Conservation (phyloP, 2,797 vertebrate species). For the Pagetopsis macropterus region DNA sequence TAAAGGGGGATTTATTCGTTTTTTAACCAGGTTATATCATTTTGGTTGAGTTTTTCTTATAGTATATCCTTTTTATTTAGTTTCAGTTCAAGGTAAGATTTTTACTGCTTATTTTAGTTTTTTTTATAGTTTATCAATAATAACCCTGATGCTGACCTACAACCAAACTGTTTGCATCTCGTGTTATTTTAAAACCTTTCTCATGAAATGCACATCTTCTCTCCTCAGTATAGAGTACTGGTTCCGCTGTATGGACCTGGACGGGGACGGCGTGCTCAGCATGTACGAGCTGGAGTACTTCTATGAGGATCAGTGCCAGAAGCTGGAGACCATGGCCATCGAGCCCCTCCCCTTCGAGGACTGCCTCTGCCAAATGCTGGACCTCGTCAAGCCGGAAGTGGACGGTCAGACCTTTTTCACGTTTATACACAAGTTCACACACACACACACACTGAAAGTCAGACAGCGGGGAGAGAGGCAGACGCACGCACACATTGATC, state of each 20-base stretch:
- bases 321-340: slow-evolving; percentile 91
- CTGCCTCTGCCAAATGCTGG: slow-evolving; percentile 97
- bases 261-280: slow-evolving; percentile 93
- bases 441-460: neutral
- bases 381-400: slow-evolving; percentile 90
- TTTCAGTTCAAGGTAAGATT: fast-evolving
- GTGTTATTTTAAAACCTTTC: neutral
- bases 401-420: slow-evolving; percentile 82
- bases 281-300: slow-evolving; percentile 97
- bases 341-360: slow-evolving; percentile 95
- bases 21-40: too few relatives aligned
- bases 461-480: neutral
- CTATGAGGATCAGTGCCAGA: slow-evolving; percentile 95
- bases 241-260: slow-evolving; percentile 98
- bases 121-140: too few relatives aligned
- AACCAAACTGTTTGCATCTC: neutral
- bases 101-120: too few relatives aligned
- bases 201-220: too few relatives aligned
- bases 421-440: slow-evolving; percentile 24
- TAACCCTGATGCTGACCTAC: neutral
- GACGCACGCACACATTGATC: slow-evolving; percentile 33
- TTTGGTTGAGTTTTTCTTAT: too few relatives aligned
- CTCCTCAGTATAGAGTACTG: slow-evolving; percentile 93
- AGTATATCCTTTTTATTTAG: too few relatives aligned
- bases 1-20: too few relatives aligned